Evolutionary conservation across 2,888 invertebrate species (phyloP), one percentile per base, ranked within the genome.

Genomic region (Drosophila barbarae): DNA sequence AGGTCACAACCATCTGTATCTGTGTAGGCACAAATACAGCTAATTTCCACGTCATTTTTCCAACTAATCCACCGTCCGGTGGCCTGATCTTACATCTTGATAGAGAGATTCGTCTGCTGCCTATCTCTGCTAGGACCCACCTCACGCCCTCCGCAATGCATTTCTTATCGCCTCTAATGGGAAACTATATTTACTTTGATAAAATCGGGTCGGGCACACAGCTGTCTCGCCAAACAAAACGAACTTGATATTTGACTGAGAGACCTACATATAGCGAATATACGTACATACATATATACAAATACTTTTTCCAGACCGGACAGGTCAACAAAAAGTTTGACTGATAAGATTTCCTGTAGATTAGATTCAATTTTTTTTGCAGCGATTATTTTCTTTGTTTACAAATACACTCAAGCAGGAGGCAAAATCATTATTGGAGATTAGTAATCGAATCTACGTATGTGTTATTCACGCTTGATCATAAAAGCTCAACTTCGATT

Each of bases 321-420:
- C 55, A 66, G 76, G 81, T 76, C 76, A 76, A 77, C 69, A 80
- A 68, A 76, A 77, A 67, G 44, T 72, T 50, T 49, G 55, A 56
- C 69, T 75, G 76, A 76, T 76, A 76, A 77, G 69, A 68, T 74
- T 66, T 42, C 50, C 50, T 32, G 34, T 34, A 64, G 78, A 75
- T 75, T 75, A 75, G 72, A 73, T 72, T 74, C 47, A 49, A 68
- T 53, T 54, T 63, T 63, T 53, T 38, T 64, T 53, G 46, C 46
- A 21, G 41, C 51, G 70, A 69, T 70, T 69, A 56, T 70, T 59
- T 56, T 68, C 67, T 68, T 68, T 68, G 67, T 68, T 69, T 55
- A 66, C 66, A 44, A 66, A 66, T 57, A 47, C 66, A 46, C 51
- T 32, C 39, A 32, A 13, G 30, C 18, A 18, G 46, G 18, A 46